Evolutionary conservation across 2,797 vertebrate species (phyloP), one percentile per base, ranked within the genome.

Genomic region (Parambassis ranga): DNA sequence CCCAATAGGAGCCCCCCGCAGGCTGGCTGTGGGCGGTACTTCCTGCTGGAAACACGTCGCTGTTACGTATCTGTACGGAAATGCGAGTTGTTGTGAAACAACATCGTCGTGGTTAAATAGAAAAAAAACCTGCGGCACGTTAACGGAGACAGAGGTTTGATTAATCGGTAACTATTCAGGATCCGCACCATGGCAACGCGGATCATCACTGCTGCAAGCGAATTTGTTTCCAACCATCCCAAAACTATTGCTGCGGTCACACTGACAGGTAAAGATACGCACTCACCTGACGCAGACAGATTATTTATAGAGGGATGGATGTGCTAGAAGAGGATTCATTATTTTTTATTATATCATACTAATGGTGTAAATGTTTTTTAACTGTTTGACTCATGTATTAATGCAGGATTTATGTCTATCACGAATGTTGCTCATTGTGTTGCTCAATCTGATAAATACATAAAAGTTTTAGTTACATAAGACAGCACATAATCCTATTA

Each of bases 221-320:
- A 66, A 2, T 71, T 81, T 55, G 36, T 81, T 32, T 58, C 13
- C 4, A 41, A 60, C 7, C 76, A 86, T 37, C 66, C 72, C 10
- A 67, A 71, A 68, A 79, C 63, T 61, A 24, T 83, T 23, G 56
- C 39, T n/a, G 11, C 73, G 18, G 33, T 78, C 47, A 71, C 77
- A 18, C 3, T 75, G 1, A 75, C 87, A 77, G 84, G 84, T 87
- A 77, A 72, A 5, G 10, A 1, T 1, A 19, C 33, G 6, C 18
- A 18, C 1, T 28, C 4, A 51, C 27, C 18, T 15, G n/a, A 31
- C 8, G n/a, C 7, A 24, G 23, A 8, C 6, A 24, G 23, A 8
- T 6, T 31, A 3, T 33, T 13, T 39, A 9, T 11, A 10, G 2
- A 13, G n/a, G 13, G 37, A 15, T 32, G 4, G 11, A 10, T 33